phyloP scores from a whole-genome alignment of 1,140 invertebrate species.

The Doryteuthis pealeii region DNA sequence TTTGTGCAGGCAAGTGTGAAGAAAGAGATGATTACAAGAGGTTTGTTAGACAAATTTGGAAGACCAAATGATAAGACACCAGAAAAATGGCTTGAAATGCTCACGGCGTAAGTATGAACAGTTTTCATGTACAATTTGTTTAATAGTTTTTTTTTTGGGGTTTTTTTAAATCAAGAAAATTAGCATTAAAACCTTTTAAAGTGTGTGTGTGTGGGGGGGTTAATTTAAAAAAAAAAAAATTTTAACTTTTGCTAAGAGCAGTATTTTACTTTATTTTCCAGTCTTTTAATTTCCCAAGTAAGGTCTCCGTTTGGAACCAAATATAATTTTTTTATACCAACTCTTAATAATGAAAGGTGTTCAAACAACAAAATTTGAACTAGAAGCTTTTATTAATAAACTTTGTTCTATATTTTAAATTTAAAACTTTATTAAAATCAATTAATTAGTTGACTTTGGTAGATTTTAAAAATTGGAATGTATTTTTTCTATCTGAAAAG shows the following conservation, averaged over 20 bases:
- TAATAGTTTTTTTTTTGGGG: no score
- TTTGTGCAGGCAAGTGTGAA: constrained; percentile 76
- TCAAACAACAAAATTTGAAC: no score
- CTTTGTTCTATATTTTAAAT: no score
- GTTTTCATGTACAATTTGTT: background rate
- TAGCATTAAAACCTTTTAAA: background rate
- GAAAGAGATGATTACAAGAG: constrained; percentile 88
- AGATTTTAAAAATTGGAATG: no score
- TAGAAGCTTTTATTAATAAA: no score
- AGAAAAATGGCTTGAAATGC: constrained; percentile 72
- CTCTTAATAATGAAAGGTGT: no score
- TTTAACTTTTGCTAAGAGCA: background rate
- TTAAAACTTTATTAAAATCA: no score
- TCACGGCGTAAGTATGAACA: background rate
- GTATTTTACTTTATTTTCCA: background rate
- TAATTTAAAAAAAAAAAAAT: background rate
- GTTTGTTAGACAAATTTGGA: constrained; percentile 92
- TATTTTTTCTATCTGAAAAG: background rate
- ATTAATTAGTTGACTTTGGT: no score
- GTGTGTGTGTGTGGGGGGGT: background rate
- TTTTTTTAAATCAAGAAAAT: no score
- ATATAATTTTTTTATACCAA: no score
- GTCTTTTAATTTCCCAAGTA: background rate
- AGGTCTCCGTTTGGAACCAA: no score
- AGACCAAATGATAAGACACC: constrained; percentile 98